Conservation (phyloP, 2,888 invertebrate genomes). For the Xiphydria camelus region DNA sequence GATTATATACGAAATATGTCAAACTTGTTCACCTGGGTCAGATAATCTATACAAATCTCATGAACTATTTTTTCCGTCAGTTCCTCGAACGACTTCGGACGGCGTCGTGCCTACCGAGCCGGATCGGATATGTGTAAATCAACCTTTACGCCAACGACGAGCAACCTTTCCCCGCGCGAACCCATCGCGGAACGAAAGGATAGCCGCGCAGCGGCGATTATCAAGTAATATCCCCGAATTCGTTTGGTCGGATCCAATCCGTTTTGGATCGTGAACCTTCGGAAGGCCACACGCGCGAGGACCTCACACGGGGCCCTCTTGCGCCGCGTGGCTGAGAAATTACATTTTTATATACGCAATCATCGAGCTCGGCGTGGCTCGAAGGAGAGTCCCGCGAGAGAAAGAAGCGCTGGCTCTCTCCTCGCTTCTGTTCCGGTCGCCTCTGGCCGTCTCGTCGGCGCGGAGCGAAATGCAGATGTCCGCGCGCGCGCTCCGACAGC, state of each 20-base stretch:
- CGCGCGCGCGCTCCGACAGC: not conserved
- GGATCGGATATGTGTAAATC: too few relatives aligned
- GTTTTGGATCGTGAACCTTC: slow-evolving; percentile 24
- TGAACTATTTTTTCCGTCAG: too few relatives aligned
- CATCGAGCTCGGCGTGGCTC: too few relatives aligned
- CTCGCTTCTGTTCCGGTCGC: too few relatives aligned
- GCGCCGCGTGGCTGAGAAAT: slow-evolving; percentile 35
- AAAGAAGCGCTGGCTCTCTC: too few relatives aligned
- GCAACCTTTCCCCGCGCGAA: not conserved
- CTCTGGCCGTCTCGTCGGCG: too few relatives aligned
- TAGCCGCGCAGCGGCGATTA: slow-evolving; percentile 4
- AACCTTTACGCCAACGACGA: not conserved
- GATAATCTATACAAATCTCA: too few relatives aligned
- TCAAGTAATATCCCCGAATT: slow-evolving; percentile 4
- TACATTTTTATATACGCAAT: slow-evolving; percentile 46
- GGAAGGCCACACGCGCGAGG: slow-evolving; percentile 29
- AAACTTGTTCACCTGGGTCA: too few relatives aligned
- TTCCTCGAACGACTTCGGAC: too few relatives aligned
- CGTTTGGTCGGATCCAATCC: not conserved
- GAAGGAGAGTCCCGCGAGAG: too few relatives aligned
- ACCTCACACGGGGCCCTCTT: slow-evolving; percentile 35
- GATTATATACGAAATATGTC: too few relatives aligned
- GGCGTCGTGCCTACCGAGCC: not conserved
- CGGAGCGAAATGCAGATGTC: not conserved
- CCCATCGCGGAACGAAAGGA: not conserved